Base-by-base conservation (phyloP, 2,888 invertebrate species). In the Lepidonotus clava region DNA sequence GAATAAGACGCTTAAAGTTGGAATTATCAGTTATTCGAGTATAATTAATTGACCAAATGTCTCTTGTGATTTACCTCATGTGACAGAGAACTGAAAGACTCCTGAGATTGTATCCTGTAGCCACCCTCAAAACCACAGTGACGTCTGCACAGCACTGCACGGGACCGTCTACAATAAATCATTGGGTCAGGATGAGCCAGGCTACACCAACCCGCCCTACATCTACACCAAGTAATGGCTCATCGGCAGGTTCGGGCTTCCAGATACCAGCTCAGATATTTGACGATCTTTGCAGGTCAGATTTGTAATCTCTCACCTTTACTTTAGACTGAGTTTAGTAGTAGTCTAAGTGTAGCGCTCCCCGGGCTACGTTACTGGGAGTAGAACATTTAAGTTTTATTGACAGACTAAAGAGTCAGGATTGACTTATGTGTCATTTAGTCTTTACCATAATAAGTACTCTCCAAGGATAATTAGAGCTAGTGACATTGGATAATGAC, bases 261-360 rank as follows among this genome's bases (percentile, higher is more conserved):
- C 32, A 80, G 80, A 80, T 80, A 5, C 80, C 80, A 1, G 80
- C 41, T 28, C n/a, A 18, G 18, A 80, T 80, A n/a, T 80, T 80
- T 18, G 80, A 80, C 24, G 80, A 80, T 24, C 46, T 80, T 0
- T 80, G 80, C 46, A 80, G 80, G 80, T 80, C n/a, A n/a, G n/a
- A n/a, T n/a, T n/a, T n/a, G n/a, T n/a, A n/a, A n/a, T n/a, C n/a
- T n/a, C n/a, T n/a, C n/a, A n/a, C n/a, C n/a, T n/a, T n/a, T n/a
- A n/a, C n/a, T n/a, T 71, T 5, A 38, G 34, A 11, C 46, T 46
- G 8, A 46, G 46, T 46, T 46, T 46, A 11, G 46, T 46, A 46
- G 8, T 46, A 11, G 46, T 46, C 18, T 11, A 46, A 18, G 8
- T 46, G 46, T 46, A 11, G 8, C 46, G 18, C 46, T 18, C 18